Evolutionary conservation across 2,113 vertebrate species (phyloP), one percentile per base, ranked within the genome.

Genomic region (Pachyramphus minor): DNA sequence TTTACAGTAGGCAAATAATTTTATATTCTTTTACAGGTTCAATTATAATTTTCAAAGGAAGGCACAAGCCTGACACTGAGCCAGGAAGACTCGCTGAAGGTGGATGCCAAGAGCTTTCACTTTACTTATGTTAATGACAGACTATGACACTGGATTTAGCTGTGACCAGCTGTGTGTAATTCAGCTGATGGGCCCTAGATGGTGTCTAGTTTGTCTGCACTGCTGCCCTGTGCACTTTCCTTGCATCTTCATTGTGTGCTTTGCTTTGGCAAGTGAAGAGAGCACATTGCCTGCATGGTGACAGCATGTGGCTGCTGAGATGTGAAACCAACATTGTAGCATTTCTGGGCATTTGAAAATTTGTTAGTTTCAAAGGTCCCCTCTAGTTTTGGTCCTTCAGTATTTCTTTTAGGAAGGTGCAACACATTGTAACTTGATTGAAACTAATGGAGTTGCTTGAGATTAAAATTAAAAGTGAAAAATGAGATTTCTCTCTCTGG

Each of bases 271-370:
- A 9, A 19, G 28, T 2, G n/a, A 31, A 47, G 44, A 21, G 41
- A 18, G 55, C 23, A 60, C 8, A 0, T 27, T 45, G 39, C 33
- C 1, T 9, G 58, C 7, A 1, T 41, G 35, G 23, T 45, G 52
- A 30, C 27, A 49, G 25, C 47, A 12, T 6, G 1, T 11, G 45
- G 28, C 23, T 35, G 12, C 35, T 50, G 37, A 12, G 23, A 12
- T 22, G 28, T 56, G 31, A 33, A 80, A 77, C 41, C 37, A 62
- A 8, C 17, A 2, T 6, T 35, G 37, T 19, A 55, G 68, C 16
- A 10, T 72, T 84, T 68, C 27, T 41, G 35, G 47, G 53, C 76
- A 15, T 64, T 64, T 33, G 6, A 74, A 82, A 75, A 21, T 44
- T 21, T 28, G 6, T 53, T 79, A 2, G 4, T 79, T 90, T 88